phyloP scores from a whole-genome alignment of 2,113 vertebrate genomes.

The Tiliqua scincoides region DNA sequence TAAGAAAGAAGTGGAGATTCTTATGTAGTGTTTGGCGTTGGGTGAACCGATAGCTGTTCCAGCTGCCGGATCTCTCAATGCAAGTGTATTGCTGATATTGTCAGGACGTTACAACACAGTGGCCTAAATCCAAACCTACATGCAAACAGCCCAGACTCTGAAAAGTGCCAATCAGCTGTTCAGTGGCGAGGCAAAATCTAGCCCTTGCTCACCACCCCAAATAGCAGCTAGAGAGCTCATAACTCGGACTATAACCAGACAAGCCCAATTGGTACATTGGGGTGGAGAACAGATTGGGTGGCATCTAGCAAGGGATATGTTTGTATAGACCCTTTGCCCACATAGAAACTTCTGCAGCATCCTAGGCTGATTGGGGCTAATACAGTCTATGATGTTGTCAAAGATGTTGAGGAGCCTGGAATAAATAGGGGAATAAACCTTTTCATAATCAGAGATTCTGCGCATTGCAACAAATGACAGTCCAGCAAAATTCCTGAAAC shows the following conservation, averaged over 20 bases:
- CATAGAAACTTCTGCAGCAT: background rate
- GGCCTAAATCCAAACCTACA: background rate
- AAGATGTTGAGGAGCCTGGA: background rate
- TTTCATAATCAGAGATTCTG: conserved; percentile 20
- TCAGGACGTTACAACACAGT: background rate
- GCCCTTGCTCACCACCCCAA: too few relatives aligned
- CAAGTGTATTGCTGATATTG: background rate
- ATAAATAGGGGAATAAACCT: background rate
- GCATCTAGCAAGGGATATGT: background rate
- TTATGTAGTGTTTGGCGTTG: background rate
- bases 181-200: too few relatives aligned
- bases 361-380: background rate
- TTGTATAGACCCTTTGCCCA: background rate
- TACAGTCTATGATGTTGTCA: background rate
- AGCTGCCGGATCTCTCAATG: background rate
- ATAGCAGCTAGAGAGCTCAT: too few relatives aligned
- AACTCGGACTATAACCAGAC: too few relatives aligned
- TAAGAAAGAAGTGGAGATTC: background rate
- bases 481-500: background rate
- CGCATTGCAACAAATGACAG: conserved; percentile 10
- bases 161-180: too few relatives aligned
- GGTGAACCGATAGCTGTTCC: background rate
- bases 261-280: background rate
- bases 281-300: background rate
- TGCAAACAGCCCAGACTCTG: too few relatives aligned